These are phyloP conservation scores for Penelope pileata DNA, from an alignment of 2,113 vertebrate species.

Conservation along the genomic window DNA sequence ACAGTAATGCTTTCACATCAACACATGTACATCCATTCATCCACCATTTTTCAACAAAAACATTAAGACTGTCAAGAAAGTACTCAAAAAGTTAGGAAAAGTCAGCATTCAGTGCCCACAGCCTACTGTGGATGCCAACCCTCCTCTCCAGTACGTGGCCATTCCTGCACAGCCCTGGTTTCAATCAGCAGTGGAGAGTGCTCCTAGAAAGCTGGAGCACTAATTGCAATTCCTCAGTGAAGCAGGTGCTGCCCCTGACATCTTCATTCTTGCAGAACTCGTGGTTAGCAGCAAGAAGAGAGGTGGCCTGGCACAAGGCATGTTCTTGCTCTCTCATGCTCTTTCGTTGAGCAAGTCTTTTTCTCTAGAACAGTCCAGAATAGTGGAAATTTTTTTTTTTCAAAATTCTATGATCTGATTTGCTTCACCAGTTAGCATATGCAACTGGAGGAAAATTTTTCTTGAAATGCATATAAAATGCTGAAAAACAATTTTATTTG, in stretches of 20 bases:
- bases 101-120: background rate
- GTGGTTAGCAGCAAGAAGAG: background rate
- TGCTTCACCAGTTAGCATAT: background rate
- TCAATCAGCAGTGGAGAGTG: background rate
- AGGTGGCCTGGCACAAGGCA: background rate
- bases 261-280: background rate
- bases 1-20: background rate
- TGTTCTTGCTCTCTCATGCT: background rate
- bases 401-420: background rate
- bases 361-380: background rate
- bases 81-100: background rate
- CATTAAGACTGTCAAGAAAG: background rate
- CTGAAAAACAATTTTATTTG: background rate
- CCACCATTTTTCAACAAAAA: background rate
- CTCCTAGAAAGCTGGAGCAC: background rate
- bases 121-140: accelerated
- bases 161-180: background rate
- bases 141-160: background rate
- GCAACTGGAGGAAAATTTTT: background rate
- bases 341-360: background rate
- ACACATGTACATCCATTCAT: background rate
- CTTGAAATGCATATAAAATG: background rate
- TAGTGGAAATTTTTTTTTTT: no score
- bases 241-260: background rate
- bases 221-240: background rate